These are phyloP conservation scores for Dysmachus trigonus DNA, from an alignment of 2,888 invertebrate species.

Conservation along the genomic window DNA sequence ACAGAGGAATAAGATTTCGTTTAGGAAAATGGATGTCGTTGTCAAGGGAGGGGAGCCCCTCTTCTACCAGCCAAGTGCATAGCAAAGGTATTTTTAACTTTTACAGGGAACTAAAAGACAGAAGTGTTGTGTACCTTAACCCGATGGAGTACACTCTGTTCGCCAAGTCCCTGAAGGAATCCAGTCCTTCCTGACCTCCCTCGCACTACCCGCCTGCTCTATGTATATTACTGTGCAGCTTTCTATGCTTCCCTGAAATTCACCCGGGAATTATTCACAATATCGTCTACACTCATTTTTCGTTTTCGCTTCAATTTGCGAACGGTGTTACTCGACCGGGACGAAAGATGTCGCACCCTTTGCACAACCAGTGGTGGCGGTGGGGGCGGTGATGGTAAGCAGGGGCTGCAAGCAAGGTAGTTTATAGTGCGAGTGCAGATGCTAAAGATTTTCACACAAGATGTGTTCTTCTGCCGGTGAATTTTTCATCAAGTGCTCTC, in stretches of 20 bases:
- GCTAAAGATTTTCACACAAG: slow-evolving; percentile 22
- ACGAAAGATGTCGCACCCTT: background rate
- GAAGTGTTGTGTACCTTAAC: background rate
- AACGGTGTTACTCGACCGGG: background rate
- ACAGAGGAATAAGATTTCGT: background rate
- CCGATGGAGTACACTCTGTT: background rate
- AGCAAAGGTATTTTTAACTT: background rate
- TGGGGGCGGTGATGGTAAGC: background rate
- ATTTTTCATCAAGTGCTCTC: slow-evolving; percentile 40
- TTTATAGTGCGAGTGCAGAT: background rate
- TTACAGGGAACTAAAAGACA: background rate
- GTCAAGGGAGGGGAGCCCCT: background rate
- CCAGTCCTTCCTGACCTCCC: background rate
- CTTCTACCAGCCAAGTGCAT: background rate
- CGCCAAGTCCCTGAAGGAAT: background rate
- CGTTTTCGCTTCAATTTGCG: slow-evolving; percentile 23
- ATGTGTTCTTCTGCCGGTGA: slow-evolving; percentile 10
- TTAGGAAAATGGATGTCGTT: background rate
- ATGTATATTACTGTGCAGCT: background rate
- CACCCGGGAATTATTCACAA: slow-evolving; percentile 15
- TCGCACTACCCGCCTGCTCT: background rate
- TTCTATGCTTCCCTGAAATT: background rate
- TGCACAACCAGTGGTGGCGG: background rate
- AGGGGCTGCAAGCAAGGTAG: background rate
- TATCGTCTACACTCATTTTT: slow-evolving; percentile 20